phyloP scores from a whole-genome alignment of 2,797 vertebrate genomes.

The Syndactyla subalaris region DNA sequence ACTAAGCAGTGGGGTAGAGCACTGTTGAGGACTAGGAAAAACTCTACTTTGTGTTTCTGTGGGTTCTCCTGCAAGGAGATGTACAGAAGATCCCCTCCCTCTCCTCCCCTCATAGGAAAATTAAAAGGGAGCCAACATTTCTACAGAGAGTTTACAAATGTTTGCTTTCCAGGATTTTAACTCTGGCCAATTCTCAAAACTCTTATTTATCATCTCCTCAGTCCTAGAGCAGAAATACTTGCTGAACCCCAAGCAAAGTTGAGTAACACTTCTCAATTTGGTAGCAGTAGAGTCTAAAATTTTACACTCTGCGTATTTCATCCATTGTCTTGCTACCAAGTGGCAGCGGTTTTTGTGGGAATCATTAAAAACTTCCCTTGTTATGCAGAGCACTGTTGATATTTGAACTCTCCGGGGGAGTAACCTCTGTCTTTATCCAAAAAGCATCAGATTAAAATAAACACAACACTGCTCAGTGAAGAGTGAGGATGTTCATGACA shows the following conservation, averaged over 20 bases:
- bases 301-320: background rate
- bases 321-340: background rate
- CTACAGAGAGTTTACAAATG: background rate
- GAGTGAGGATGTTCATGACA: background rate
- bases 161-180: constrained; percentile 35
- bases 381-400: background rate
- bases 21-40: background rate
- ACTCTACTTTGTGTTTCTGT: background rate
- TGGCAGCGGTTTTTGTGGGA: background rate
- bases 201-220: background rate
- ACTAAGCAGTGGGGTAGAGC: background rate
- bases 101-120: background rate
- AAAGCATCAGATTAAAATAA: constrained; percentile 30
- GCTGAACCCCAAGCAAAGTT: background rate
- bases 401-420: background rate
- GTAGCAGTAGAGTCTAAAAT: background rate
- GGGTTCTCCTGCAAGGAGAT: background rate
- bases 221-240: background rate
- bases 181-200: background rate
- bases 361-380: constrained; percentile 23
- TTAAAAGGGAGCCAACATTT: background rate
- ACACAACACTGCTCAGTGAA: background rate
- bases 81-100: background rate
- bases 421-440: constrained; percentile 1
- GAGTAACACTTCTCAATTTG: background rate